Conservation (phyloP, 2,113 vertebrate species). For the Nestor notabilis region DNA sequence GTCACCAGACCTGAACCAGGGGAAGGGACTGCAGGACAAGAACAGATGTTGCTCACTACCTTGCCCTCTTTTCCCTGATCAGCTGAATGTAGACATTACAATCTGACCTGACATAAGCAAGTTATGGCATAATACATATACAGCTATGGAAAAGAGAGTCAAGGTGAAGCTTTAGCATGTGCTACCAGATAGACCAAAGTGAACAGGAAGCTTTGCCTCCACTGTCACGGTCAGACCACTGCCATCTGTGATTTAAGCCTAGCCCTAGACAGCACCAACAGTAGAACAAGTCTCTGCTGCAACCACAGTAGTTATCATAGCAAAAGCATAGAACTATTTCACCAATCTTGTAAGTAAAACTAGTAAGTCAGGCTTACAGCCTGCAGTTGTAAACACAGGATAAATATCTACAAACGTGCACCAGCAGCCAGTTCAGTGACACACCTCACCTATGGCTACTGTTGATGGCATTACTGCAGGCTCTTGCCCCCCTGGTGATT, state of each 20-base stretch:
- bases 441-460: neutral
- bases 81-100: neutral
- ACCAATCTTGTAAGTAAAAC: neutral
- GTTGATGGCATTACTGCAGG: neutral
- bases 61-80: neutral
- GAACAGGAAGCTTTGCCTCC: neutral
- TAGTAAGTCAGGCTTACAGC: neutral
- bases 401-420: neutral
- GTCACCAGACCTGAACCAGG: neutral
- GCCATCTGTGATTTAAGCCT: neutral
- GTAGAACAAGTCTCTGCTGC: neutral
- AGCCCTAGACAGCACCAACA: neutral
- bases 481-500: neutral
- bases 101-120: neutral
- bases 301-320: neutral
- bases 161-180: neutral
- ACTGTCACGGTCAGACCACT: neutral
- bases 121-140: neutral
- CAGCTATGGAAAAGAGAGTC: neutral
- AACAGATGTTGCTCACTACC: neutral
- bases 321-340: neutral
- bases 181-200: neutral
- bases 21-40: neutral
- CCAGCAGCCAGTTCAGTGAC: neutral
- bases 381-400: neutral